Percentiles rank a stretch among this genome's conserved stretches.
Conservation (phyloP, 2,113 vertebrate species). For the Arvicanthis niloticus region DNA sequence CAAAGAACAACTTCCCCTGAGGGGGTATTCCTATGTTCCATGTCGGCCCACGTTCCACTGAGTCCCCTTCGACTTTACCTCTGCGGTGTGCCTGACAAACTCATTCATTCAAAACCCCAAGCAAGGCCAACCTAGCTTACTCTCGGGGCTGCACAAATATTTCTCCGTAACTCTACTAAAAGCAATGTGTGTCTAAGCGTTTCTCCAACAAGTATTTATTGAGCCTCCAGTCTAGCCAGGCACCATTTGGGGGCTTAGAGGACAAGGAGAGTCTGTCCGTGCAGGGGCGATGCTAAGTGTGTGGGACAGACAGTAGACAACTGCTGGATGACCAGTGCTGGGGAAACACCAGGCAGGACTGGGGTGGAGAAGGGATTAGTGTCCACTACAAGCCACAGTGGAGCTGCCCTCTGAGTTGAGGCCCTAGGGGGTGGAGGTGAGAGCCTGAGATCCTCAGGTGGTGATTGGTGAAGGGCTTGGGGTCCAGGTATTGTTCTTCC, state of each 20-base stretch:
- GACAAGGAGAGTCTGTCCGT: neutral
- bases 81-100: neutral
- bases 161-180: neutral
- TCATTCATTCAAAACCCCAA: neutral
- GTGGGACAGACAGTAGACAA: neutral
- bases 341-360: neutral
- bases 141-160: neutral
- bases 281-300: accelerated
- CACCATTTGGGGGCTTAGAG: neutral
- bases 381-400: neutral
- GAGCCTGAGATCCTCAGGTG: neutral
- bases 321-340: neutral
- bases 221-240: neutral
- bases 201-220: neutral
- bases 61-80: neutral
- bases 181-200: neutral
- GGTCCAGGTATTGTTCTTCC: neutral
- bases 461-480: neutral
- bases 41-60: neutral
- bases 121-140: neutral
- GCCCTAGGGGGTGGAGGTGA: neutral
- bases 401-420: neutral
- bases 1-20: neutral
- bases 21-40: neutral
- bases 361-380: neutral